Percentiles rank a stretch among this genome's conserved stretches.
phyloP scores from a whole-genome alignment of 2,888 invertebrate species.

The Seladonia tumulorum region DNA sequence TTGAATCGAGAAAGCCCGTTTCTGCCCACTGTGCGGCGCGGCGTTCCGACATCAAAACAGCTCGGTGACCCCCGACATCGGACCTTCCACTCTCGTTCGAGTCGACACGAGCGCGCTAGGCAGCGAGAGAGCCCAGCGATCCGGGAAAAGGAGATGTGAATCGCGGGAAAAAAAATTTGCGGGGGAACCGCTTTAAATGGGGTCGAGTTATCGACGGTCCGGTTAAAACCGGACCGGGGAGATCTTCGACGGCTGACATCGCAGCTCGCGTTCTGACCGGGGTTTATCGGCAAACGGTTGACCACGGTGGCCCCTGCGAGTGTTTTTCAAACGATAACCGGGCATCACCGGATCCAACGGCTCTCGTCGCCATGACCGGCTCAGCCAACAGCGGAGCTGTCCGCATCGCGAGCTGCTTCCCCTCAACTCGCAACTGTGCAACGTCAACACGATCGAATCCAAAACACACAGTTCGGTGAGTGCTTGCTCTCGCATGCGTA shows the following conservation, averaged over 20 bases:
- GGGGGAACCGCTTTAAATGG: slow-evolving; percentile 73
- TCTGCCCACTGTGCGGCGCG: too few relatives aligned
- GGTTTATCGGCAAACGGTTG: slow-evolving; percentile 77
- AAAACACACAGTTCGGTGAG: neutral
- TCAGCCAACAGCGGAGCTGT: slow-evolving; percentile 33
- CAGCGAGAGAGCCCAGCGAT: slow-evolving; percentile 4
- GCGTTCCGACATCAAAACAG: slow-evolving; percentile 51
- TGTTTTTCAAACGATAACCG: slow-evolving; percentile 80
- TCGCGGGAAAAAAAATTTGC: slow-evolving; percentile 45
- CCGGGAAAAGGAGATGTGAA: slow-evolving; percentile 53
- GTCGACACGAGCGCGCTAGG: slow-evolving; percentile 24
- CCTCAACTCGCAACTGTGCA: neutral
- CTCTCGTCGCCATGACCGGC: slow-evolving; percentile 39
- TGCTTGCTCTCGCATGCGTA: too few relatives aligned
- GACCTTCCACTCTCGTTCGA: slow-evolving; percentile 45
- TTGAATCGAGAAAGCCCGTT: too few relatives aligned
- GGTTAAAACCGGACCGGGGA: slow-evolving; percentile 75
- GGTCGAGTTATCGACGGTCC: slow-evolving; percentile 77
- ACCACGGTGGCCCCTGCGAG: slow-evolving; percentile 73
- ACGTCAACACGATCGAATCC: neutral
- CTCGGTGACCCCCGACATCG: slow-evolving; percentile 68
- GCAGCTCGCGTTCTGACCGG: slow-evolving; percentile 70
- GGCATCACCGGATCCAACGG: slow-evolving; percentile 78
- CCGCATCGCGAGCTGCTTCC: neutral
- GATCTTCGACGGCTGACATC: slow-evolving; percentile 75